Evolutionary conservation across 2,888 invertebrate genomes (phyloP).

Genomic region (Caprella mutica): DNA sequence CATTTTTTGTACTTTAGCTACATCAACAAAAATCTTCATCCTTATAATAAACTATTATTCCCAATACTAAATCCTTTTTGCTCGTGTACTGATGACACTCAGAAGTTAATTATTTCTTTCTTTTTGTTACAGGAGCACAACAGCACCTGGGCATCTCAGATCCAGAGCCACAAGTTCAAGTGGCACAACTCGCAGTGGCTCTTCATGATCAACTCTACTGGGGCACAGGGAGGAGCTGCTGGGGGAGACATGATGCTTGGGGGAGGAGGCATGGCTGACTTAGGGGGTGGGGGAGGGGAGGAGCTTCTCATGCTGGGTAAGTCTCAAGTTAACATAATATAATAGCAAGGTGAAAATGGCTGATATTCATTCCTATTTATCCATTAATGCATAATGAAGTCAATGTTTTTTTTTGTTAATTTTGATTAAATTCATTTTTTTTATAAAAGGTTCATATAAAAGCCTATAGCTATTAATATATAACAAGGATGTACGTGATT

Average conservation of each 20-base stretch:
- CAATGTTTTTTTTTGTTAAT: no score
- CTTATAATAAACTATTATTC: no score
- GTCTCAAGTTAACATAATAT: not conserved
- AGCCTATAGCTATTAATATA: no score
- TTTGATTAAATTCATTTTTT: no score
- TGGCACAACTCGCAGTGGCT: conserved; percentile 98
- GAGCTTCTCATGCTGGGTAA: conserved; percentile 9
- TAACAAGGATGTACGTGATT: no score
- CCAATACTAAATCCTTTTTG: no score
- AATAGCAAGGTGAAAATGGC: not conserved
- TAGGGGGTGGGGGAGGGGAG: conserved; percentile 6
- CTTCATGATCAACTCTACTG: conserved; percentile 93
- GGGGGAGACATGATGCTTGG: conserved; percentile 28
- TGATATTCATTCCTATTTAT: no score
- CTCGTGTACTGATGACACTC: no score
- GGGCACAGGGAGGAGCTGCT: conserved; percentile 42
- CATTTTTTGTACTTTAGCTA: no score
- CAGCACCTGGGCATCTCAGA: conserved; percentile 82
- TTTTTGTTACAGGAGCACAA: conserved; percentile 52
- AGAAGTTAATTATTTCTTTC: conserved; percentile 11
- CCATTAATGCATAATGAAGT: no score
- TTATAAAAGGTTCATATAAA: no score
- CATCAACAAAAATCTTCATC: no score
- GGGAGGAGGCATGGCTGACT: conserved; percentile 20
- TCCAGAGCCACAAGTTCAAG: conserved; percentile 89